These are phyloP conservation scores for Scelioninae gen. 2 DNA, from an alignment of 2,888 invertebrate species.

Conservation along the genomic window DNA sequence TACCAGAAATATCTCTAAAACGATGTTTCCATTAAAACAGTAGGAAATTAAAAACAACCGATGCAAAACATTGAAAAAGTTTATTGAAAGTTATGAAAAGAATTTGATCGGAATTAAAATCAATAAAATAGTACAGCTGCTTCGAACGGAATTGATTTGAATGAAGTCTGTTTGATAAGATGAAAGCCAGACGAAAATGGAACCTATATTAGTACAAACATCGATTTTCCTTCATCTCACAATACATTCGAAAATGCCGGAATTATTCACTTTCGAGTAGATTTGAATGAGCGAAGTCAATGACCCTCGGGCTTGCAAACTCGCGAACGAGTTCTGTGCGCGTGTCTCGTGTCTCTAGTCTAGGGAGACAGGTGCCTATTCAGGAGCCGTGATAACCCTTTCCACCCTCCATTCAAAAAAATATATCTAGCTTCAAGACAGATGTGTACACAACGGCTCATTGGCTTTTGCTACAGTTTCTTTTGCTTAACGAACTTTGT, in stretches of 20 bases:
- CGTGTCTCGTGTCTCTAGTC: constrained; percentile 65
- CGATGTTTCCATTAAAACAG: too few relatives aligned
- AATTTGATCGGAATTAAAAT: constrained; percentile 33
- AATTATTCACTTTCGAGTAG: constrained; percentile 56
- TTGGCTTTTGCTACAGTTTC: constrained; percentile 48
- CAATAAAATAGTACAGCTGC: constrained; percentile 31
- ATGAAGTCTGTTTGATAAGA: constrained; percentile 41
- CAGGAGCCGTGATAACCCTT: constrained; percentile 61
- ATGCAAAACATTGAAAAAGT: constrained; percentile 5
- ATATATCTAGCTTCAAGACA: constrained; percentile 49
- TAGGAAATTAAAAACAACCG: constrained; percentile 22
- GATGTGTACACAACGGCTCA: constrained; percentile 51
- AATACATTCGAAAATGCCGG: constrained; percentile 38
- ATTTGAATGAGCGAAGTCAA: constrained; percentile 57
- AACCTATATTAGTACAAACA: constrained; percentile 47
- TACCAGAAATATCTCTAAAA: too few relatives aligned
- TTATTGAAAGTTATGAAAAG: constrained; percentile 28
- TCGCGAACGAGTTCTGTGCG: constrained; percentile 56
- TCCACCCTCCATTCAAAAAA: constrained; percentile 54
- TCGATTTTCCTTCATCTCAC: constrained; percentile 50
- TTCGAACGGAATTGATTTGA: constrained; percentile 32
- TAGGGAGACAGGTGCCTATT: constrained; percentile 70
- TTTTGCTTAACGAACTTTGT: constrained; percentile 47
- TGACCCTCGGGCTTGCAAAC: constrained; percentile 52
- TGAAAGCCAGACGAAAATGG: constrained; percentile 49